A percentile compares a stretch with the other conserved stretches of the same genome.
Evolutionary conservation across 2,888 invertebrate genomes (phyloP).

Genomic region (Archaeoteleia sp.): DNA sequence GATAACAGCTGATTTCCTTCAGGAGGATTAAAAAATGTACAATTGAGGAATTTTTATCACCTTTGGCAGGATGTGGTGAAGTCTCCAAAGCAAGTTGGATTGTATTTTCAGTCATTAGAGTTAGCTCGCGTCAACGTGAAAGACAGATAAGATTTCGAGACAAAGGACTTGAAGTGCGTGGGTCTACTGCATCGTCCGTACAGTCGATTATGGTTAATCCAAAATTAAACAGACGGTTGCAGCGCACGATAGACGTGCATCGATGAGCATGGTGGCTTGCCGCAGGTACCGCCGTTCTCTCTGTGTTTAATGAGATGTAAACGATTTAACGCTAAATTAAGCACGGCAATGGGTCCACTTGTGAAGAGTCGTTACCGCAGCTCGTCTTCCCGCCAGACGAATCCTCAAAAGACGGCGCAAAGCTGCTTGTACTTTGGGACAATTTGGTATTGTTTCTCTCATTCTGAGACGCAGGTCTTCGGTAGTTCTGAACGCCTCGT

Average conservation of each 20-base stretch:
- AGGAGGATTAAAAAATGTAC: no score
- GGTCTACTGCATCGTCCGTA: slow-evolving; percentile 15
- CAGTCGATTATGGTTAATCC: slow-evolving; percentile 56
- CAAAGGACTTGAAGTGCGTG: slow-evolving; percentile 44
- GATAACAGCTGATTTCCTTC: no score
- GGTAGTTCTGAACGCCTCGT: slow-evolving; percentile 19
- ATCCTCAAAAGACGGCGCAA: slow-evolving; percentile 33
- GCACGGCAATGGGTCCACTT: slow-evolving; percentile 70
- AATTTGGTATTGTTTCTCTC: slow-evolving; percentile 53
- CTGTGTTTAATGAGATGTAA: slow-evolving; percentile 74
- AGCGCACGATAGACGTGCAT: slow-evolving; percentile 68
- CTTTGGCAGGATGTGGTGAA: no score
- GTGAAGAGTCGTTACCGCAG: slow-evolving; percentile 53
- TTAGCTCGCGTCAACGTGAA: slow-evolving; percentile 19
- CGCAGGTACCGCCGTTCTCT: slow-evolving; percentile 56
- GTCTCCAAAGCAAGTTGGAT: slow-evolving; percentile 17
- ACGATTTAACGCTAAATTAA: slow-evolving; percentile 75
- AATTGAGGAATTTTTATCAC: no score
- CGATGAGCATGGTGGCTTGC: slow-evolving; percentile 67
- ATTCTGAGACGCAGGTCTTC: slow-evolving; percentile 16
- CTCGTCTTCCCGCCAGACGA: slow-evolving; percentile 20
- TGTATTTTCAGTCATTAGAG: slow-evolving; percentile 39
- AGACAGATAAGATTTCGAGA: slow-evolving; percentile 31
- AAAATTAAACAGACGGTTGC: slow-evolving; percentile 68
- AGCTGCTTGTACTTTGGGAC: slow-evolving; percentile 42